phyloP scores from a whole-genome alignment of 2,888 invertebrate genomes.

The Desoria tigrina region DNA sequence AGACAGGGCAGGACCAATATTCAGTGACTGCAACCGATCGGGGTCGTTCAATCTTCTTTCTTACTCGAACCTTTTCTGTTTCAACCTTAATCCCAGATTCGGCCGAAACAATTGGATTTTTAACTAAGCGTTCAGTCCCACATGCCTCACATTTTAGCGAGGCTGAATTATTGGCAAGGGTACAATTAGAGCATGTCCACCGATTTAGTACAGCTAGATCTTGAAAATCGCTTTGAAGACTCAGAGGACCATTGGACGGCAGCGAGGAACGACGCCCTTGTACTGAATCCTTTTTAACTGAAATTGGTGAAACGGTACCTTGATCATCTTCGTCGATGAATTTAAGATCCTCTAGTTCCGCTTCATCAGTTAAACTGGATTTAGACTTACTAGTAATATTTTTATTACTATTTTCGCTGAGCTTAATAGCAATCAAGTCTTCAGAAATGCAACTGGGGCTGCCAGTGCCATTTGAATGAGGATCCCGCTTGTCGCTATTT shows the following conservation, averaged over 20 bases:
- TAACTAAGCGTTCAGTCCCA: constrained; percentile 73
- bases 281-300: background rate
- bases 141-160: constrained; percentile 80
- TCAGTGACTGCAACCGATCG: constrained; percentile 49
- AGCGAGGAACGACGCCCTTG: constrained; percentile 49
- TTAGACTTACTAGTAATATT: background rate
- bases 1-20: constrained; percentile 52
- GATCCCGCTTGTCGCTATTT: no score
- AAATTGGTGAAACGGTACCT: constrained; percentile 16
- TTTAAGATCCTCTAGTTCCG: constrained; percentile 29
- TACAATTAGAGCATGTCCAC: constrained; percentile 88
- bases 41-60: constrained; percentile 48
- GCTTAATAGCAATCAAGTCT: background rate
- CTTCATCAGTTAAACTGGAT: background rate
- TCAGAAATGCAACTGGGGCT: no score
- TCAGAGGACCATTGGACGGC: constrained; percentile 41
- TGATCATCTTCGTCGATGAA: constrained; percentile 41
- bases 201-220: constrained; percentile 28
- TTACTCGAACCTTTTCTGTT: constrained; percentile 25
- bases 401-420: constrained; percentile 1
- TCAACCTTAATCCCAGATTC: background rate
- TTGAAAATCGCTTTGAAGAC: constrained; percentile 39
- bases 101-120: constrained; percentile 56
- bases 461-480: no score
- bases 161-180: constrained; percentile 73